A percentile compares a stretch with the other conserved stretches of the same genome.
These are phyloP conservation scores for Dendrolimus kikuchii DNA, from an alignment of 1,140 invertebrate species.

Conservation along the genomic window DNA sequence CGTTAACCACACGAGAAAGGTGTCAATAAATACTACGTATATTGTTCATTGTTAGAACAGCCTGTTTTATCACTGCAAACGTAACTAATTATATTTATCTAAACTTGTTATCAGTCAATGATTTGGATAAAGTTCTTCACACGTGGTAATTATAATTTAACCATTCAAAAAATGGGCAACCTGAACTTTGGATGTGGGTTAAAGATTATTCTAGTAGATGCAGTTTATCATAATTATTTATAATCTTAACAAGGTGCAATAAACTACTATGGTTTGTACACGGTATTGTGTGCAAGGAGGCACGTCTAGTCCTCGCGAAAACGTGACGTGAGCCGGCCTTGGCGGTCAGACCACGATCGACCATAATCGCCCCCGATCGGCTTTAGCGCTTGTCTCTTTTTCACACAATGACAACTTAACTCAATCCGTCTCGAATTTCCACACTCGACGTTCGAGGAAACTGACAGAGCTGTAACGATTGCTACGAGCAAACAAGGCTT, in stretches of 20 bases:
- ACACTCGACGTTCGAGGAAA: constrained; percentile 57
- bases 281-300: constrained; percentile 23
- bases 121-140: too few species aligned
- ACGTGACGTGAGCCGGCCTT: constrained; percentile 61
- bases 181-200: too few species aligned
- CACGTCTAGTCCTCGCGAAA: constrained; percentile 50
- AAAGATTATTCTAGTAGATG: too few species aligned
- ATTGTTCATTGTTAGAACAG: too few species aligned
- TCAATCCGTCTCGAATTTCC: constrained; percentile 56
- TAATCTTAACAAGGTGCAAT: constrained; percentile 23
- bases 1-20: too few species aligned
- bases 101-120: too few species aligned
- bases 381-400: constrained; percentile 33
- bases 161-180: too few species aligned
- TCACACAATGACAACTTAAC: constrained; percentile 42
- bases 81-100: too few species aligned
- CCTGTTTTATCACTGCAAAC: too few species aligned
- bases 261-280: constrained; percentile 24
- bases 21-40: too few species aligned
- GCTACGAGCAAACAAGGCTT: constrained; percentile 26
- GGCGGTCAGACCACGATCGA: constrained; percentile 42
- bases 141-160: too few species aligned
- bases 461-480: constrained; percentile 48
- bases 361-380: constrained; percentile 27
- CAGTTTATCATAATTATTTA: not conserved